Evolutionary conservation across 2,797 vertebrate genomes (phyloP).

Genomic region (Sphaeramia orbicularis): DNA sequence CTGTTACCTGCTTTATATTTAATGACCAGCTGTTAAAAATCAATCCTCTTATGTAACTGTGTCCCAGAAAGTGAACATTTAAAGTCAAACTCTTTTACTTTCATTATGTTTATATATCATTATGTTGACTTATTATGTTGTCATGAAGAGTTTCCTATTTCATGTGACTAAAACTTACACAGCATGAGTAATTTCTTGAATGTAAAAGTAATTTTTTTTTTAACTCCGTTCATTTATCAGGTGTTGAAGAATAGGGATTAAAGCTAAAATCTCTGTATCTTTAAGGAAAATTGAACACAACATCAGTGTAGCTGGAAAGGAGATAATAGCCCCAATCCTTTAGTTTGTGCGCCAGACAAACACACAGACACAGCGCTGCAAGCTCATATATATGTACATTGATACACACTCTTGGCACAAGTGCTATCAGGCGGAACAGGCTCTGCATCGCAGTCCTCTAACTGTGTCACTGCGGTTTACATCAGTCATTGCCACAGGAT

Average conservation of each 20-base stretch:
- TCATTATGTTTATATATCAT: too few species aligned
- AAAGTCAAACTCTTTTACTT: too few species aligned
- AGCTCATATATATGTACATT: constrained; percentile 2
- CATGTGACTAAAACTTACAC: not conserved
- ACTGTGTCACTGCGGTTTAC: constrained; percentile 33
- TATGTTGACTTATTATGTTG: too few species aligned
- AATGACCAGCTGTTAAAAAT: too few species aligned
- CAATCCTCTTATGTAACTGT: too few species aligned
- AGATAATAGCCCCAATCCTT: constrained; percentile 23
- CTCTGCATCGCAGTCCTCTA: constrained; percentile 21
- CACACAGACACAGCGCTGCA: not conserved
- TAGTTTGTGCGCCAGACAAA: not conserved
- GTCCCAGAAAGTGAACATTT: too few species aligned
- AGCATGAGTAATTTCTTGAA: not conserved
- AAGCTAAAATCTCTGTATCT: constrained; percentile 34
- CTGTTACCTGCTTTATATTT: too few species aligned
- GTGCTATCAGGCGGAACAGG: constrained; percentile 40
- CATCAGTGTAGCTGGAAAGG: constrained; percentile 6
- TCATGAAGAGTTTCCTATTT: constrained; percentile 14
- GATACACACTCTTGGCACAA: constrained; percentile 15
- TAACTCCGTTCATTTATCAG: not conserved
- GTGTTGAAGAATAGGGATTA: constrained; percentile 12
- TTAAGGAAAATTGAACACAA: constrained; percentile 25
- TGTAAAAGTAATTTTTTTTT: not conserved
- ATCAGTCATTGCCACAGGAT: constrained; percentile 42